A percentile compares a stretch with the other conserved stretches of the same genome.
Evolutionary conservation across 2,113 vertebrate species (phyloP).

Genomic region (Oceanodroma tethys): DNA sequence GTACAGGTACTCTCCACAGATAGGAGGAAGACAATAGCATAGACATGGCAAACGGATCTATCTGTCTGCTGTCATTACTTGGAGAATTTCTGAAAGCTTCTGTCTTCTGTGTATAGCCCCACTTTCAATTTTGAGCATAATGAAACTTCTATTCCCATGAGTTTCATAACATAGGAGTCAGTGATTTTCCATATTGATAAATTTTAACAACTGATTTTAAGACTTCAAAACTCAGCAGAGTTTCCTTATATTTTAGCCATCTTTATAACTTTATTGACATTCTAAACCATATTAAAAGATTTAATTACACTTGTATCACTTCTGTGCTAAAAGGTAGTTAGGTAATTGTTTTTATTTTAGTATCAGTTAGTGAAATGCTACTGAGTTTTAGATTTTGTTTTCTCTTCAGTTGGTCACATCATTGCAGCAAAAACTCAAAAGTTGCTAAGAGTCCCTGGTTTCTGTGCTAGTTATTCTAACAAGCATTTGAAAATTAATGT

Average conservation of each 20-base stretch:
- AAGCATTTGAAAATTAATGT: neutral
- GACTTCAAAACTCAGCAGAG: neutral
- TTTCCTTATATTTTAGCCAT: neutral
- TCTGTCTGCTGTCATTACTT: neutral
- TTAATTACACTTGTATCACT: neutral
- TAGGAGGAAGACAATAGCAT: neutral
- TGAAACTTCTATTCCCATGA: neutral
- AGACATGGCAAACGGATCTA: neutral
- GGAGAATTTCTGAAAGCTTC: neutral
- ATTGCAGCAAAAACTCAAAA: neutral
- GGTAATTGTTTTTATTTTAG: neutral
- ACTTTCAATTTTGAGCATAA: neutral
- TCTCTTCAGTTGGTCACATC: neutral
- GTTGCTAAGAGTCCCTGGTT: neutral
- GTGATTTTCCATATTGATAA: neutral
- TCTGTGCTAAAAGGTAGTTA: neutral
- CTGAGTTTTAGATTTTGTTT: neutral
- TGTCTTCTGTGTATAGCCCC: neutral
- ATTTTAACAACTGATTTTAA: neutral
- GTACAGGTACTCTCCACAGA: neutral
- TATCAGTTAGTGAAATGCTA: neutral
- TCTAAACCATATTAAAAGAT: neutral
- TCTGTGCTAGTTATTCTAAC: neutral
- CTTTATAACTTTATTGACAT: neutral
- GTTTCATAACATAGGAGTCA: neutral